Base-by-base conservation (phyloP, 2,888 invertebrate genomes). In the Villa cingulata region DNA sequence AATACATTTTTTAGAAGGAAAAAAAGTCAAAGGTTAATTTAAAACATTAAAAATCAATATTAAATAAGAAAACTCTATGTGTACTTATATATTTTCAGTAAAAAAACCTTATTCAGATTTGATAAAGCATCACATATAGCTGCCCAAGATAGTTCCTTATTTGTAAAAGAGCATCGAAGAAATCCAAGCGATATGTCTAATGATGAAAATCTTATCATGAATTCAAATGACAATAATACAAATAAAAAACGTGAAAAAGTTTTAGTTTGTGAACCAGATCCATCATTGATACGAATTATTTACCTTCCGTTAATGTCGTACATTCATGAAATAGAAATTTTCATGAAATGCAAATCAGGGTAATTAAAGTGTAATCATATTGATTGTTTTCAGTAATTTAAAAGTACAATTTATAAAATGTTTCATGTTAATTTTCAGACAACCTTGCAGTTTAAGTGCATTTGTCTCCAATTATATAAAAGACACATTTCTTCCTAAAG, bases 401-500 rank as follows among this genome's bases (percentile, higher is more conserved):
- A 7, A 3, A 38, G 47, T 18, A 47, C 36, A 37, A 19, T 9
- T 37, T 32, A 43, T 41, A 51, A 46, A 51, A 45, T 46, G 48
- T 51, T 23, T 37, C 37, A 17, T 49, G 15, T 45, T 23, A 7
- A 40, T 42, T 20, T 45, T 41, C 43, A 76, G 77, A 17, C 74
- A 74, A 58, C 74, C 83, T 40, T 87, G 87, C 61, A 82, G 83
- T 3, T 72, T 94, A 48, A 84, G 88, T 59, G 80, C 80, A 53
- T 94, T 91, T 68, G 72, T 95, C 47, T 80, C 83, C 41, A 85
- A 89, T 64, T 89, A 91, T 68, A 84, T 94, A 20, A 84, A 85
- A 55, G 83, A 87, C 58, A 84, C 84, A 9, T 95, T 90, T 70
- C 76, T 88, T 53, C 85, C 83, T 53, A 79, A 86, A 51, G 80